These are phyloP conservation scores for Marasmarcha lunaedactyla DNA, from an alignment of 2,888 invertebrate genomes.

Conservation along the genomic window DNA sequence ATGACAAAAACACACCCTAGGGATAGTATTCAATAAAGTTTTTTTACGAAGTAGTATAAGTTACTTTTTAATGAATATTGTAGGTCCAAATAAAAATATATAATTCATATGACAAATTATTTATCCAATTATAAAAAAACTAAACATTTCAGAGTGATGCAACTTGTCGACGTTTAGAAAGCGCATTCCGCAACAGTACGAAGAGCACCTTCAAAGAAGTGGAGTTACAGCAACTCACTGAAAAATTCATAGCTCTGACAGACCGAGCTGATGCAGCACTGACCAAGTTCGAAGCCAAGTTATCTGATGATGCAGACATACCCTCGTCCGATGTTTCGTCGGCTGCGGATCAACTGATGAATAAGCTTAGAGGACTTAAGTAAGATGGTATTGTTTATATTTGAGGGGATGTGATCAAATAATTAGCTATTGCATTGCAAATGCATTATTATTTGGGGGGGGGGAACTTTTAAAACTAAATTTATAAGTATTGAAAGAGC, in stretches of 20 bases:
- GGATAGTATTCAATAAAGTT: no score
- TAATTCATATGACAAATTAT: no score
- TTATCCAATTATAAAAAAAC: no score
- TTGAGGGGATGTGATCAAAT: not conserved
- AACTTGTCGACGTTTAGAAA: conserved; percentile 48
- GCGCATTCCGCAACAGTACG: conserved; percentile 44
- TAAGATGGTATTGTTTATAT: conserved; percentile 20
- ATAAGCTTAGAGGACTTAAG: conserved; percentile 44
- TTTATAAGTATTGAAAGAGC: no score
- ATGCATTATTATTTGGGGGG: no score
- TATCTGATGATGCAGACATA: conserved; percentile 28
- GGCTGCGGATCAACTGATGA: conserved; percentile 39
- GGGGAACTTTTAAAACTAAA: no score
- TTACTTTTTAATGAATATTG: no score
- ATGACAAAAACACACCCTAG: no score
- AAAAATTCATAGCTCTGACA: conserved; percentile 56
- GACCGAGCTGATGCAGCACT: conserved; percentile 57
- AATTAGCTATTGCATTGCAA: no score
- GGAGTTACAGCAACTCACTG: conserved; percentile 51
- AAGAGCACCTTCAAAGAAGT: conserved; percentile 43
- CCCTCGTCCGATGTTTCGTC: conserved; percentile 40
- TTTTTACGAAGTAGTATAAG: no score
- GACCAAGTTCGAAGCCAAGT: conserved; percentile 41
- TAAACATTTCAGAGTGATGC: conserved; percentile 32
- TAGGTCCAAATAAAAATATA: no score